A percentile compares a stretch with the other conserved stretches of the same genome.
These are phyloP conservation scores for Aurelia aurita DNA, from an alignment of 30 jellyfish, hydroid and myxozoan genomes.

Conservation along the genomic window DNA sequence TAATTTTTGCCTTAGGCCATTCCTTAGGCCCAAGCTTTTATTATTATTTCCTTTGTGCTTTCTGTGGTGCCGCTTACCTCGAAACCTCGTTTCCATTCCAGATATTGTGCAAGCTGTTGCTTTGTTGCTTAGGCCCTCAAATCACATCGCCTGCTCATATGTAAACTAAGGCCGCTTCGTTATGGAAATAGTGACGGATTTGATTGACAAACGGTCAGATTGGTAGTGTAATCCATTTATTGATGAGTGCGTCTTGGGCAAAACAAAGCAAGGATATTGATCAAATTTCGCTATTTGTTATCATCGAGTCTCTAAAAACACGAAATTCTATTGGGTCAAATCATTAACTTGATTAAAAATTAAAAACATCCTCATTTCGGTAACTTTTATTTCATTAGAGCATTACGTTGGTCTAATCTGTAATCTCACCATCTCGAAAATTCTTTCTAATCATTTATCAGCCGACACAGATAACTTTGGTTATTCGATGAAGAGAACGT, in stretches of 20 bases:
- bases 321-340: constrained; percentile 42
- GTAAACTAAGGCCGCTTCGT: no score
- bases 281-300: constrained; percentile 21
- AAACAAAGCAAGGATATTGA: not conserved
- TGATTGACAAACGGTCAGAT: not conserved
- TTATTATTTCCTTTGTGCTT: no score
- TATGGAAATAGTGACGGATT: not conserved
- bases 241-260: constrained; percentile 20
- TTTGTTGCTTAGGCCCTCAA: no score
- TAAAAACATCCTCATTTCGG: constrained; percentile 62
- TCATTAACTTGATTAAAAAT: constrained; percentile 37
- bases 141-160: no score
- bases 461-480: constrained; percentile 61
- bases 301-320: constrained; percentile 34
- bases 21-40: no score
- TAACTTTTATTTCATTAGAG: constrained; percentile 58
- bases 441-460: constrained; percentile 36
- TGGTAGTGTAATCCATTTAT: constrained; percentile 19
- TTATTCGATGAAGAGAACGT: constrained; percentile 13
- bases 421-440: constrained; percentile 38
- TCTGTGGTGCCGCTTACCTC: no score
- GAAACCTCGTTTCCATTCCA: no score
- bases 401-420: constrained; percentile 46
- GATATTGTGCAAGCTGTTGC: no score
- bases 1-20: no score